Conservation (phyloP, 2,113 vertebrate species). For the Seriola quinqueradiata region DNA sequence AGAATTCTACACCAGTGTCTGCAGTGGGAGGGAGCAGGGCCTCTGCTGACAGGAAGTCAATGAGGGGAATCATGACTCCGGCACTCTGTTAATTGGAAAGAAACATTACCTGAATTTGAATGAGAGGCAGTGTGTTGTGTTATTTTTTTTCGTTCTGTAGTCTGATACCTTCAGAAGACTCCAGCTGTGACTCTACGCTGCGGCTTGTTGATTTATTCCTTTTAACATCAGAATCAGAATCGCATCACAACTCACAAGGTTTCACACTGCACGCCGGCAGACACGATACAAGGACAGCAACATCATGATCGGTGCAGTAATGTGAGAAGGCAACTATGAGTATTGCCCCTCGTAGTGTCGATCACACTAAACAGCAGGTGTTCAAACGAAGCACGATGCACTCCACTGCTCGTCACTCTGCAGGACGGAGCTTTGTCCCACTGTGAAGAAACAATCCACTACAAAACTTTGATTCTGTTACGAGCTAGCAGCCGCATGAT, state of each 20-base stretch:
- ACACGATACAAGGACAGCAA: neutral
- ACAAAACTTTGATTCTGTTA: too few species aligned
- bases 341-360: neutral
- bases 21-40: slow-evolving; percentile 8
- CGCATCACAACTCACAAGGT: neutral
- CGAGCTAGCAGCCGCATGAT: too few species aligned
- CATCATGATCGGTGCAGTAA: neutral
- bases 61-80: slow-evolving; percentile 64
- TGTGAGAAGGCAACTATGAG: neutral
- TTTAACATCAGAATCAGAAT: slow-evolving; percentile 17
- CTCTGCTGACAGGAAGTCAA: slow-evolving; percentile 68
- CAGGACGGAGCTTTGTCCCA: neutral
- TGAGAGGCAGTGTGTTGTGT: slow-evolving; percentile 22
- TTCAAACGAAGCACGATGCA: neutral
- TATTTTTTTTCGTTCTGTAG: neutral
- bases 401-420: neutral
- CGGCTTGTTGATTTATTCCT: slow-evolving; percentile 27
- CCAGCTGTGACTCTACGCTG: slow-evolving; percentile 20
- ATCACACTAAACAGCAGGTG: slow-evolving; percentile 1
- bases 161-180: slow-evolving; percentile 28
- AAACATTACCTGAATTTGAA: slow-evolving; percentile 65
- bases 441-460: too few species aligned
- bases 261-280: neutral
- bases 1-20: slow-evolving; percentile 4
- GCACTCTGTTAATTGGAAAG: slow-evolving; percentile 64